Evolutionary conservation across 2,113 vertebrate genomes (phyloP), one percentile per base, ranked within the genome.

Genomic region (Stegastes partitus): DNA sequence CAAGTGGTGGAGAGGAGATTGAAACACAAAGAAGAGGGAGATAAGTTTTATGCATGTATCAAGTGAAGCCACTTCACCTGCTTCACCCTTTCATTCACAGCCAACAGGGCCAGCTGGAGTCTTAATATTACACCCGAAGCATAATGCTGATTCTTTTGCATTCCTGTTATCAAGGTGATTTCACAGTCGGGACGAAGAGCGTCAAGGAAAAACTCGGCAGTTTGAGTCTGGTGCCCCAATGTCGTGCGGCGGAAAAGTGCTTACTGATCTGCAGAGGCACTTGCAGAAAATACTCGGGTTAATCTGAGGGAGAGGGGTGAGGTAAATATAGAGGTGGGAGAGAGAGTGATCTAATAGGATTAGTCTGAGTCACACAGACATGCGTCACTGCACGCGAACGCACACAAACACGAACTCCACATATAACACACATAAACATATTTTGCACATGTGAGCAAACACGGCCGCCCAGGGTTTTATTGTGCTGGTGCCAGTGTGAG

Each of bases 281-380:
- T 63, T 31, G 68, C 73, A 77, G 81, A 85, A 87, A 87, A 83
- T 68, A 84, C 84, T 70, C 22, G 28, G 39, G 65, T 79, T 92
- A 91, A 92, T 91, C 92, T 90, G 65, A 73, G 62, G 34, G 61
- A 74, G 67, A 76, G 80, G 39, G 79, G 9, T 76, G 79, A 87
- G 82, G 85, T 90, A 92, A 90, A 91, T 92, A 93, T 90, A 92
- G 90, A 82, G 79, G 67, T 50, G 68, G 53, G 67, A 63, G 61
- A 54, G 81, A 59, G 63, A 68, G 59, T 62, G 82, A 71, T 82
- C 86, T 89, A 90, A 89, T 84, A 79, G 91, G 92, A 92, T 93
- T 92, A 91, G 83, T 87, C 89, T 90, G 86, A 90, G 83, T 77
- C 82, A 53, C 81, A 82, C 75, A 88, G 71, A 74, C 84, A 50